Evolutionary conservation across 1,140 invertebrate genomes (phyloP), one percentile per base, ranked within the genome.

Genomic region (Oedothorax gibbosus): DNA sequence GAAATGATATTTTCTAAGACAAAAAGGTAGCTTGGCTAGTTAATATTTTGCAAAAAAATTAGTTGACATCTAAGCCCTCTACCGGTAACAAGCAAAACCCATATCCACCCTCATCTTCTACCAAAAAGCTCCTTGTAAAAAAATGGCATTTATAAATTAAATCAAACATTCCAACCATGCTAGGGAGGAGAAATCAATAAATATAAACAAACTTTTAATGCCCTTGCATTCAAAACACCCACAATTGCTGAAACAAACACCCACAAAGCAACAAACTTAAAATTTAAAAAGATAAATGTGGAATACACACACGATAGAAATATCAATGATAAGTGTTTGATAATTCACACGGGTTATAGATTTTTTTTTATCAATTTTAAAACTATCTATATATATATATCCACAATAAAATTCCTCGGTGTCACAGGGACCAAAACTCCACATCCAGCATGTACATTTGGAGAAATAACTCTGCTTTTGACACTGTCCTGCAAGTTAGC

Each of bases 121-220:
- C 51, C 50, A 73, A 20, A n/a, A 14, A 73, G 18, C 57, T 51
- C 49, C 15, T 10, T 51, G 54, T 54, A 21, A 66, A 51, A n/a
- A 64, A 73, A 82, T 82, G 79, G 57, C 56, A 82, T 62, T 80
- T 69, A 82, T 82, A 72, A 82, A 82, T 72, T 82, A 69, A 15
- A 64, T 54, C 11, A 54, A 57, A 56, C 57, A 71, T 7, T 72
- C 62, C 60, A 84, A 73, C 64, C 72, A 57, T 66, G 62, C 62
- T 75, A 21, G 72, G 64, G 7, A 84, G 62, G 62, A 68, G 53
- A 82, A 84, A 82, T 82, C 73, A 83, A 84, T 84, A 82, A 18
- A 80, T n/a, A 54, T 54, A 54, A 66, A 35, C 35, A 35, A 71
- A 65, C 51, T 57, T 10, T 10, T 84, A 84, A 84, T 84, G 81